These are phyloP conservation scores for Cephus spinipes DNA, from an alignment of 2,888 invertebrate species.

Conservation along the genomic window DNA sequence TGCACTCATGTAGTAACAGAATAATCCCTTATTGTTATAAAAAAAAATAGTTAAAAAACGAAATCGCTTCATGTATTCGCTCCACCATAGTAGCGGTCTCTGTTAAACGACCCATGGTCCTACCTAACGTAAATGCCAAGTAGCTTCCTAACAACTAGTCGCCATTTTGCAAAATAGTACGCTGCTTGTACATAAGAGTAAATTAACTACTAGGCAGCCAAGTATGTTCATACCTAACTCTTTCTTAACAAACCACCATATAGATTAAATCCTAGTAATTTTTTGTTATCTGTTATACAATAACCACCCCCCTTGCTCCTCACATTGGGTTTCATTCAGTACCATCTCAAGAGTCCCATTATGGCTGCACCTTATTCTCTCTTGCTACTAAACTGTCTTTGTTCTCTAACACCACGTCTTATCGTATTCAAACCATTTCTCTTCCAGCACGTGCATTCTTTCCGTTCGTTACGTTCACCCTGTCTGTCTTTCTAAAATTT, in stretches of 20 bases:
- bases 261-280: neutral
- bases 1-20: conserved; percentile 24
- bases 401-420: neutral
- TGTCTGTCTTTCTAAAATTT: conserved; percentile 49
- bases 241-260: neutral
- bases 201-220: neutral
- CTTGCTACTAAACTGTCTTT: neutral
- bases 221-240: neutral
- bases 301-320: neutral
- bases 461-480: neutral
- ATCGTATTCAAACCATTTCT: neutral
- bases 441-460: neutral
- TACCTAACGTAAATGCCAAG: neutral
- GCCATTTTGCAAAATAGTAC: neutral
- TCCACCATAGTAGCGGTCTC: conserved; percentile 20
- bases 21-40: conserved; percentile 20
- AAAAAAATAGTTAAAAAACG: conserved; percentile 24
- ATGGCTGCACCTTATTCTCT: neutral
- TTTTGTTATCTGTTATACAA: neutral
- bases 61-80: conserved; percentile 39
- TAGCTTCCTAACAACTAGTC: neutral
- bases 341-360: neutral
- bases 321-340: neutral
- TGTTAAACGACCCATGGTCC: neutral
- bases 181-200: neutral